phyloP scores from a whole-genome alignment of 2,888 invertebrate genomes.

The Ennomos erosarius region DNA sequence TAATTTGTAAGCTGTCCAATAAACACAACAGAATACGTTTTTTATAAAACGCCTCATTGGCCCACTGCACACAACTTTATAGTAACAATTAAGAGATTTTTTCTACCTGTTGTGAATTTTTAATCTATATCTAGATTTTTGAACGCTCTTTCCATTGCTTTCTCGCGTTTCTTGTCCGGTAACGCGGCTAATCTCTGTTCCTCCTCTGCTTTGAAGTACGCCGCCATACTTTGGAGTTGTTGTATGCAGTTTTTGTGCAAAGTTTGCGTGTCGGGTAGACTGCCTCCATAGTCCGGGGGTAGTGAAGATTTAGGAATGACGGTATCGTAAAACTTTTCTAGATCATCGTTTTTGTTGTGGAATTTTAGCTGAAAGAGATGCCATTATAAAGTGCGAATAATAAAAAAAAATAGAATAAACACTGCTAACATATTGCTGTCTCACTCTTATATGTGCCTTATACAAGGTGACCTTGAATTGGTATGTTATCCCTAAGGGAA shows the following conservation, averaged over 20 bases:
- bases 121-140: conserved; percentile 90
- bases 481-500: too few relatives aligned
- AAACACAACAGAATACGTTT: too few relatives aligned
- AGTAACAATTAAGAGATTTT: neutral
- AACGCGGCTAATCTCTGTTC: conserved; percentile 70
- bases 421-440: too few relatives aligned
- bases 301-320: conserved; percentile 83
- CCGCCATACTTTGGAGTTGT: conserved; percentile 62
- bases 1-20: too few relatives aligned
- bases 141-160: conserved; percentile 88
- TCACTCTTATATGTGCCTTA: too few relatives aligned
- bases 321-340: conserved; percentile 83
- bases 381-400: too few relatives aligned
- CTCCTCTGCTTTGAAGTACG: conserved; percentile 74
- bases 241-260: conserved; percentile 74
- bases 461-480: too few relatives aligned
- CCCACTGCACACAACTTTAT: too few relatives aligned
- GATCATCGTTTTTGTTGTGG: conserved; percentile 82
- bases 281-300: conserved; percentile 87
- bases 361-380: conserved; percentile 83
- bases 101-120: neutral
- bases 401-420: too few relatives aligned
- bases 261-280: conserved; percentile 77
- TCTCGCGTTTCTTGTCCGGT: conserved; percentile 73
- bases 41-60: too few relatives aligned